These are phyloP conservation scores for Rapana venosa DNA, from an alignment of 2,888 invertebrate genomes.

Conservation along the genomic window DNA sequence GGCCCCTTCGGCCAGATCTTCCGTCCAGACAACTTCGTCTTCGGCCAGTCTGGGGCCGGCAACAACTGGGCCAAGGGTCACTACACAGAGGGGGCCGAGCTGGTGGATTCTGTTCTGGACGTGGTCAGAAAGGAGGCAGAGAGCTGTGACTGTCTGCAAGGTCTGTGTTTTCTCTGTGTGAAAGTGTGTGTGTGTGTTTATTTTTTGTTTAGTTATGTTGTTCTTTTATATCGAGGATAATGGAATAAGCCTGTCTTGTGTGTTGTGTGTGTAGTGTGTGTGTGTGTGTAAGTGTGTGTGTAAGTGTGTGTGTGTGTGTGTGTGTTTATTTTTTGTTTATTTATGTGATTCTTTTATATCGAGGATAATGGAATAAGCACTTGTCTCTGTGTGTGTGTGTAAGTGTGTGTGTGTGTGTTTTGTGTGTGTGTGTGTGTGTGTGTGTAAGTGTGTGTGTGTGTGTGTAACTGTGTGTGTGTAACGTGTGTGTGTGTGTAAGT, in stretches of 20 bases:
- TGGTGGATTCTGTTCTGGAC: slow-evolving; percentile 51
- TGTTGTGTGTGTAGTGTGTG: neutral
- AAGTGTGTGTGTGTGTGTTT: no score
- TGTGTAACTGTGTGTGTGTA: no score
- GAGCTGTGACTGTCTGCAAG: slow-evolving; percentile 52
- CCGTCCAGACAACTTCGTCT: slow-evolving; percentile 52
- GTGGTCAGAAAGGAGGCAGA: slow-evolving; percentile 51
- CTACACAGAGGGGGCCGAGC: slow-evolving; percentile 51
- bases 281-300: neutral
- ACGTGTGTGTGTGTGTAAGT: no score
- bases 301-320: slow-evolving; percentile 13
- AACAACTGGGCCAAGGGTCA: slow-evolving; percentile 54
- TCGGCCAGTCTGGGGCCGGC: slow-evolving; percentile 53
- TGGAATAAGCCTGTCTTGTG: no score
- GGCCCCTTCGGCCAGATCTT: slow-evolving; percentile 51
- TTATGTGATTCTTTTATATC: no score
- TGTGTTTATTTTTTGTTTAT: no score
- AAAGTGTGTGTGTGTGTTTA: neutral
- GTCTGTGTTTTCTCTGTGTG: neutral
- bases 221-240: no score
- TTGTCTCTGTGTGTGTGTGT: no score
- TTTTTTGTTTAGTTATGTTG: no score
- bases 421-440: no score
- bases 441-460: neutral
- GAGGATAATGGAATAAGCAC: no score